Evolutionary conservation across 2,797 vertebrate species (phyloP).

Genomic region (Hyperoplus immaculatus): DNA sequence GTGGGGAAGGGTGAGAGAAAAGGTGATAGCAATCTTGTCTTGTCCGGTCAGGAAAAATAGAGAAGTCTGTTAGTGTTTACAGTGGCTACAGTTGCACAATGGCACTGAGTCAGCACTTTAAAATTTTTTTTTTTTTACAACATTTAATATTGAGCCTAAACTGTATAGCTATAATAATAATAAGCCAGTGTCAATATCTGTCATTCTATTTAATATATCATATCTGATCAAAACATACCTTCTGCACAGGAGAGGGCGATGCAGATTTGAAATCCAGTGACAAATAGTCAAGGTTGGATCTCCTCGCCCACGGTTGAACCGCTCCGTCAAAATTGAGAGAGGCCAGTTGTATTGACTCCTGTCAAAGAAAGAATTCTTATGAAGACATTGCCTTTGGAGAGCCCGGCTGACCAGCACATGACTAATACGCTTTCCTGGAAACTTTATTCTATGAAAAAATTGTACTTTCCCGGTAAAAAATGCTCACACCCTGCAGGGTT

Average conservation of each 20-base stretch:
- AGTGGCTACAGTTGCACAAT: background rate
- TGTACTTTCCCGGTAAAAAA: conserved; percentile 4
- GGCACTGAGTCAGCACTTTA: background rate
- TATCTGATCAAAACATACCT: conserved; percentile 84
- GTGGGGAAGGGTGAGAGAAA: background rate
- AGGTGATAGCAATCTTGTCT: background rate
- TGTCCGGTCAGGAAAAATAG: background rate
- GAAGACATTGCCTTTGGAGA: background rate
- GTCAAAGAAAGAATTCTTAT: conserved; percentile 55
- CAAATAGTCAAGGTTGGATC: conserved; percentile 94
- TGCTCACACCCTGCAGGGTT: conserved; percentile 9
- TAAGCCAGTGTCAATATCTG: background rate
- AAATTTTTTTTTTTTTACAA: too few relatives aligned
- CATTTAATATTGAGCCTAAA: too few relatives aligned
- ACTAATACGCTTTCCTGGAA: conserved; percentile 8
- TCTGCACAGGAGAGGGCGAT: conserved; percentile 93
- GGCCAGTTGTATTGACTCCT: conserved; percentile 84
- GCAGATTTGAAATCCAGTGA: conserved; percentile 96
- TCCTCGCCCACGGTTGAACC: conserved; percentile 84
- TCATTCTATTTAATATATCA: too few relatives aligned
- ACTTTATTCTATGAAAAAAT: conserved; percentile 13
- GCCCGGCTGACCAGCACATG: background rate
- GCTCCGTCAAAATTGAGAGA: conserved; percentile 79
- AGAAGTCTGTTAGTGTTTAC: background rate
- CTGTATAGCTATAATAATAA: background rate